Conservation (phyloP, 1,140 invertebrate genomes). For the Caenorhabditis elegans region WBcel235 BX284605.5:3817501-3818000, state of each 20-base stretch:
- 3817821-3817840: no score
- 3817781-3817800: no score
- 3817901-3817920: constrained; percentile 1
- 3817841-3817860: neutral
- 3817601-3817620: no score
- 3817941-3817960: no score
- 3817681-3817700: no score
- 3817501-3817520: constrained; percentile 61
- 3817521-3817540: constrained; percentile 55
- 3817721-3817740: constrained; percentile 29
- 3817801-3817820: no score
- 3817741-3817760: constrained; percentile 7
- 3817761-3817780: constrained; percentile 41
- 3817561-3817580: constrained; percentile 54
- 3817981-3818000: no score
- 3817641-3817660: no score
- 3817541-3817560: constrained; percentile 38
- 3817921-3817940: neutral
- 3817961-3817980: no score
- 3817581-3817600: constrained; percentile 59
- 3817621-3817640: no score
- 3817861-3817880: no score
- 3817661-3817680: no score
- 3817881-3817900: neutral
- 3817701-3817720: neutral